Base-by-base conservation (phyloP, 2,888 invertebrate genomes). In the Cataglyphis altisquamis region DNA sequence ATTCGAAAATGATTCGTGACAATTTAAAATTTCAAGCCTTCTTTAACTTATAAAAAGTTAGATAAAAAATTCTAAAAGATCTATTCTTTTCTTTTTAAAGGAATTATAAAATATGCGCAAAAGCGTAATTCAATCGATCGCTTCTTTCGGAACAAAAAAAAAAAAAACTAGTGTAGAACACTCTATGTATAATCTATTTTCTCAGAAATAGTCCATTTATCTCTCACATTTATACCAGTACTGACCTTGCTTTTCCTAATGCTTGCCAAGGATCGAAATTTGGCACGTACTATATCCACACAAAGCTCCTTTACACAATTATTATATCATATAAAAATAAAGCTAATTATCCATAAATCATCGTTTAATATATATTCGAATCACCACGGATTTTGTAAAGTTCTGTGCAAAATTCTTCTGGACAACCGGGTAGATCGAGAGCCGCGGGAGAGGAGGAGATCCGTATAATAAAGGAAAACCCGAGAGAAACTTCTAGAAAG, bases 221-320 rank as follows among this genome's bases (percentile, higher is more conserved):
- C 60, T 60, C 9, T 8, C 45, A 3, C 6, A 9, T 57, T n/a
- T 36, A 29, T 68, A 52, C 18, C 25, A 5, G 57, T 21, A 9
- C 8, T 21, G 70, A 60, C 15, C 55, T 32, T 52, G 39, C 18
- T 45, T 45, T 57, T 45, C 10, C 32, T 18, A 45, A 36, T 10
- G 12, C 18, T 25, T 72, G 70, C 45, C 78, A 80, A 68, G 60
- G 36, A 12, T 36, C 29, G 12, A n/a, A 15, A 55, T 12, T 60
- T 80, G 32, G 32, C 60, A 72, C 25, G 18, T 12, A 36, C 39
- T 18, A 0, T n/a, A n/a, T 64, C 63, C 36, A 32, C 32, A 32
- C 32, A 21, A 21, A n/a, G 21, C n/a, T 57, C 2, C 70, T 45
- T 60, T 3, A 21, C 0, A 29, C 29, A n/a, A 41, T 66, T 55